Evolutionary conservation across 2,797 vertebrate genomes (phyloP).

Genomic region (Anas bernieri): DNA sequence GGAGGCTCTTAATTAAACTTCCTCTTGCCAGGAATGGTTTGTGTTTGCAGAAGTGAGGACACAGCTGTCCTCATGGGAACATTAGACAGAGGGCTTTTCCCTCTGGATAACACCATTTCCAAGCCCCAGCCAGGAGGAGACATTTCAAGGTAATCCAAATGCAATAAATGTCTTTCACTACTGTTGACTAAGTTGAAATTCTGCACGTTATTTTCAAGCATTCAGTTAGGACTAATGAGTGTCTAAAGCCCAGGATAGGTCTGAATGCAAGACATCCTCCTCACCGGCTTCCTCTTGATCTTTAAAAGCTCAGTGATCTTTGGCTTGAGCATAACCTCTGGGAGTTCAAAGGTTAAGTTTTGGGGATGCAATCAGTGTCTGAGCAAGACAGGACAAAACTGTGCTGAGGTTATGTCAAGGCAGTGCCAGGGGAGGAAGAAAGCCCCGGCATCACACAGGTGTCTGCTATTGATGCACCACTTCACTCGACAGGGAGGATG

Average conservation of each 20-base stretch:
- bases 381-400: neutral
- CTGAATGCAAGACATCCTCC: neutral
- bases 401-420: neutral
- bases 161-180: neutral
- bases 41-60: constrained; percentile 25
- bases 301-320: constrained; percentile 26
- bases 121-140: constrained; percentile 25
- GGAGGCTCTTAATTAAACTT: constrained; percentile 75
- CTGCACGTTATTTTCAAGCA: neutral
- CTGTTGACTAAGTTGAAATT: constrained; percentile 36
- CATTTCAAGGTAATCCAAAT: neutral
- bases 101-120: neutral
- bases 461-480: neutral
- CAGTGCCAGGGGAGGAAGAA: neutral
- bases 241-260: constrained; percentile 21
- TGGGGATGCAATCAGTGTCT: neutral
- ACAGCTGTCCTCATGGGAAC: neutral
- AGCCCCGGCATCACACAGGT: constrained; percentile 40
- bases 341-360: constrained; percentile 45
- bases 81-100: neutral
- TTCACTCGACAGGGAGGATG: neutral
- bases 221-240: constrained; percentile 55
- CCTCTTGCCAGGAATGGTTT: constrained; percentile 62
- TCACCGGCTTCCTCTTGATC: constrained; percentile 25
- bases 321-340: neutral